Evolutionary conservation across 2,797 vertebrate species (phyloP), one percentile per base, ranked within the genome.

Genomic region (Eptatretus atami): DNA sequence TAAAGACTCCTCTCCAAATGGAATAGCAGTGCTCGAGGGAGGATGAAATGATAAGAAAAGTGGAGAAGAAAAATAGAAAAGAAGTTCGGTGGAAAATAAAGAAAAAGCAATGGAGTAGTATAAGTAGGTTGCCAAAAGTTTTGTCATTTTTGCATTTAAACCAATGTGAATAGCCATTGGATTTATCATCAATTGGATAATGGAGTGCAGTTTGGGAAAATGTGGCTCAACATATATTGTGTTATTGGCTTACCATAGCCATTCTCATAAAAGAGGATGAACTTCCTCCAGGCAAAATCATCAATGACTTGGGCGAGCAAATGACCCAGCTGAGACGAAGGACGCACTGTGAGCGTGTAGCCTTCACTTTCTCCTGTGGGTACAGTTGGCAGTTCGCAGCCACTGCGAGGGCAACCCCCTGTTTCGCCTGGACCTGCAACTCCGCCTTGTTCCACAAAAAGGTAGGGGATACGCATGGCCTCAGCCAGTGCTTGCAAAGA

Each of bases 381-480:
- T n/a, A n/a, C 10, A n/a, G 57, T n/a, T n/a, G 57, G 57, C 57
- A 61, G 57, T 25, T 61, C 57, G 13, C 92, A 98, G 72, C 79
- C 71, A 1, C 86, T 93, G 67, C 90, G 77, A 0, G 90, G 83
- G 0, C 86, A 80, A 63, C 86, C 84, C 2, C 76, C 77, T 0
- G 85, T 73, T 13, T 86, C 76, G 12, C n/a, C 57, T 12, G 57
- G n/a, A n/a, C 57, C 57, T 12, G 9, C 10, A 25, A 25, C n/a
- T n/a, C 57, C 57, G 10, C 57, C 57, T 44, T 84, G 80, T 74
- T 95, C 88, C 71, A 94, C 86, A 71, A 86, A 95, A 70, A 98
- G 87, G 70, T 93, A 88, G 54, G 92, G 92, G 71, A 98, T 98
- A 71, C 94, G 92, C 92, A 98, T 98, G 70, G 88, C 88, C 11